Evolutionary conservation across 2,888 invertebrate genomes (phyloP).

Genomic region (Apodemia mormo): DNA sequence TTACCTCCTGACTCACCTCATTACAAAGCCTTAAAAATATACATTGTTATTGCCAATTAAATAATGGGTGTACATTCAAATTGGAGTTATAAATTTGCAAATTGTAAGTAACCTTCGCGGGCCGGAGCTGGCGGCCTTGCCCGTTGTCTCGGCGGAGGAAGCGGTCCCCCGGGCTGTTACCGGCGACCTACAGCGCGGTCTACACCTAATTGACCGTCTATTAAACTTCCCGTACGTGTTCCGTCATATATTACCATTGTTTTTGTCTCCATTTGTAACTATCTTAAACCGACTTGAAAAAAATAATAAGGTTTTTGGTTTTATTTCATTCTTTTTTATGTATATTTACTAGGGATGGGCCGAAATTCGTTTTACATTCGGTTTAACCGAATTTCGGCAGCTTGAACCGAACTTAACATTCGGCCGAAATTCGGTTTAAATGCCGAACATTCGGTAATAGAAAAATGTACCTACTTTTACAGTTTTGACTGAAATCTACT

Average conservation of each 20-base stretch:
- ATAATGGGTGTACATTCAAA: neutral
- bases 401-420: too few relatives aligned
- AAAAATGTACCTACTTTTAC: too few relatives aligned
- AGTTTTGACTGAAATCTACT: too few relatives aligned
- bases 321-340: too few relatives aligned
- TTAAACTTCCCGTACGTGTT: constrained; percentile 35
- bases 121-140: constrained; percentile 35
- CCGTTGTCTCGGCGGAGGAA: constrained; percentile 35
- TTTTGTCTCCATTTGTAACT: neutral
- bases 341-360: too few relatives aligned
- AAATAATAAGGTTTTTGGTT: too few relatives aligned
- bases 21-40: neutral
- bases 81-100: neutral
- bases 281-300: neutral
- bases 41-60: neutral
- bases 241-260: neutral
- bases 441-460: too few relatives aligned
- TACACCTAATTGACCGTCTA: constrained; percentile 31
- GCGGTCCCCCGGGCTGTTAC: constrained; percentile 31
- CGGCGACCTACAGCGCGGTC: constrained; percentile 36
- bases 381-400: too few relatives aligned
- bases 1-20: neutral
- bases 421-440: too few relatives aligned
- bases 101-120: neutral
- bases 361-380: too few relatives aligned